Evolutionary conservation across 2,888 invertebrate genomes (phyloP), one percentile per base, ranked within the genome.

Genomic region (Neocrepidodera transversa): DNA sequence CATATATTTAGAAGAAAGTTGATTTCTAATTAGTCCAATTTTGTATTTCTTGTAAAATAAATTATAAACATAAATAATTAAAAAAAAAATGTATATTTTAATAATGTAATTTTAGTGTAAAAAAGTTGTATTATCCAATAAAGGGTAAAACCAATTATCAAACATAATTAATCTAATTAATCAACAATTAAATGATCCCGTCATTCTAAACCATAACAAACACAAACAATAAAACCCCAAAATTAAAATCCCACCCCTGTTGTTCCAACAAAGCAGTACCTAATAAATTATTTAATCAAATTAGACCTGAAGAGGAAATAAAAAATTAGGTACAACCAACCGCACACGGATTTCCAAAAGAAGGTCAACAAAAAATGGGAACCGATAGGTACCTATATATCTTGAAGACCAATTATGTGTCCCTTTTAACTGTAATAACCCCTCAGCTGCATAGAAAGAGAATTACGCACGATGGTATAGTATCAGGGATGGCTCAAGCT

Each of bases 401-500:
- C 63, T 65, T 57, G 65, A 58, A 62, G 56, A 49, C 63, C 67
- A 69, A 69, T 69, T 69, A 69, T 62, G 60, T 59, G 62, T 55
- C 63, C 65, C 65, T 61, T 54, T 61, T 64, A 59, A 56, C 56
- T 52, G 49, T 62, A 66, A 62, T 60, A 62, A 58, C 63, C 60
- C 63, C 58, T n/a, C 68, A 68, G 68, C 66, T 68, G 68, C 60
- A 38, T 17, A 17, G 10, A 49, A 49, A 35, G 14, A 35, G 10
- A 49, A 49, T 35, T 49, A 49, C 20, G 48, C 38, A 38, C 50
- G n/a, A 11, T 38, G 23, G 23, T 23, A 26, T 7, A n/a, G 3
- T 10, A 14, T 4, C 50, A 50, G 50, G 36, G 23, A 2, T 23
- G 50, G 36, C 23, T 50, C 13, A 4, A 17, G 32, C 4, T 7